phyloP scores from a whole-genome alignment of 2,888 invertebrate genomes.

The Plebejus argus region DNA sequence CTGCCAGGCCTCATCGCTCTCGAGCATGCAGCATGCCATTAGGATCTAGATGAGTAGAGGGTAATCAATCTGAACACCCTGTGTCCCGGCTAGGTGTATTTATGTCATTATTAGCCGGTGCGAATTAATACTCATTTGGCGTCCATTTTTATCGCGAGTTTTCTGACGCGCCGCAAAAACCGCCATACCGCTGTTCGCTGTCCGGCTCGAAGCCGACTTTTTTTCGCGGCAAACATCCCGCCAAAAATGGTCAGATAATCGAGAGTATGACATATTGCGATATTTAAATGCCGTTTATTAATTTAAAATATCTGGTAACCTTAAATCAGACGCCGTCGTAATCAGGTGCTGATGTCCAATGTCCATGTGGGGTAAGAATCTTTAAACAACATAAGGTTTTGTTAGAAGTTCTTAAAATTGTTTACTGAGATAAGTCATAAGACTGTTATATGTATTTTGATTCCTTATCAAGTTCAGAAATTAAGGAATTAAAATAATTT shows the following conservation, averaged over 20 bases:
- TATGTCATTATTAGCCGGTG: constrained; percentile 80
- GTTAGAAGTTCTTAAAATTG: no score
- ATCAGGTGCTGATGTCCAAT: neutral
- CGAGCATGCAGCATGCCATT: no score
- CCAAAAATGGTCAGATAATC: constrained; percentile 63
- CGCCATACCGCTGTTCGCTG: constrained; percentile 54
- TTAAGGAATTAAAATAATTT: neutral
- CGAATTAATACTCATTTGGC: constrained; percentile 79
- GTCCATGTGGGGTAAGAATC: constrained; percentile 23
- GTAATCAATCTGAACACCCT: constrained; percentile 50
- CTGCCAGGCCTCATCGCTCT: no score
- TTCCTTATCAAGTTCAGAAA: constrained; percentile 53
- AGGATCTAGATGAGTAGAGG: neutral
- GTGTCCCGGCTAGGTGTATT: constrained; percentile 70
- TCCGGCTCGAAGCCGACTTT: constrained; percentile 50
- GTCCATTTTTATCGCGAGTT: constrained; percentile 71
- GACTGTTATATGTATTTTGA: no score
- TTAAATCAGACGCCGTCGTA: neutral
- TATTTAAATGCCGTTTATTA: constrained; percentile 45
- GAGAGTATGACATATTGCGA: constrained; percentile 44
- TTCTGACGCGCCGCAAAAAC: constrained; percentile 62
- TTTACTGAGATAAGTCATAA: no score
- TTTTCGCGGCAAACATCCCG: constrained; percentile 50
- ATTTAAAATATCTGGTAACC: constrained; percentile 40
- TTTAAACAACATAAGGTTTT: neutral